Base-by-base conservation (phyloP, 2,113 vertebrate species). In the Penelope pileata region DNA sequence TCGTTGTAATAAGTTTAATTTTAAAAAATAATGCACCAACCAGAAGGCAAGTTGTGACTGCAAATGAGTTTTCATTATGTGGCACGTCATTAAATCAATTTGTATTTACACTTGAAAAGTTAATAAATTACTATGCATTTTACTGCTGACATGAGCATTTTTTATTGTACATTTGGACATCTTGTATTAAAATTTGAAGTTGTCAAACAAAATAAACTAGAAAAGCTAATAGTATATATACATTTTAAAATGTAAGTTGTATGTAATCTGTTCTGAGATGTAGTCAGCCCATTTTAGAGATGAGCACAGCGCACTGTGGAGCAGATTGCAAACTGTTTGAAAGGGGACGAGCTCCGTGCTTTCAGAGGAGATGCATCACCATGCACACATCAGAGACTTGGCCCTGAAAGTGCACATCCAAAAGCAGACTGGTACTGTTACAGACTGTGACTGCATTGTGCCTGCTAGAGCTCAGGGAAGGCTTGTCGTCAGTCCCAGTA, bases 111-210 rank as follows among this genome's bases (percentile, higher is more conserved):
- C 66, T 74, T 81, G 48, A 91, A 70, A 94, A 88, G 82, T 74
- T 88, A 96, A 97, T 96, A 95, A 96, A 96, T 94, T 87, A 83
- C 91, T 94, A 88, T 96, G 94, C 90, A 90, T 96, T 95, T 96
- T 93, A 94, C 75, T 95, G 91, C 76, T 96, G 90, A 93, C 76
- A 93, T 5, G 86, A 91, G 54, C 90, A 96, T 86, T 78, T 92
- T 94, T 94, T 90, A 59, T 90, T 82, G 47, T 72, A 19, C 24
- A 14, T 67, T 74, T 83, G 43, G 56, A 40, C 34, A 70, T 2
- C 47, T 7, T 30, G 5, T 38, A 67, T 77, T 88, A 72, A 94
- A 94, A 91, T 92, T 80, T 42, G 23, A 81, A 90, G 40, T 59
- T 77, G n/a, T 74, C 76, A 26, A 38, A 51, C 21, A 64, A 78